Evolutionary conservation across 2,888 invertebrate species (phyloP), one percentile per base, ranked within the genome.

Genomic region (Rambutsinella grinnellia): DNA sequence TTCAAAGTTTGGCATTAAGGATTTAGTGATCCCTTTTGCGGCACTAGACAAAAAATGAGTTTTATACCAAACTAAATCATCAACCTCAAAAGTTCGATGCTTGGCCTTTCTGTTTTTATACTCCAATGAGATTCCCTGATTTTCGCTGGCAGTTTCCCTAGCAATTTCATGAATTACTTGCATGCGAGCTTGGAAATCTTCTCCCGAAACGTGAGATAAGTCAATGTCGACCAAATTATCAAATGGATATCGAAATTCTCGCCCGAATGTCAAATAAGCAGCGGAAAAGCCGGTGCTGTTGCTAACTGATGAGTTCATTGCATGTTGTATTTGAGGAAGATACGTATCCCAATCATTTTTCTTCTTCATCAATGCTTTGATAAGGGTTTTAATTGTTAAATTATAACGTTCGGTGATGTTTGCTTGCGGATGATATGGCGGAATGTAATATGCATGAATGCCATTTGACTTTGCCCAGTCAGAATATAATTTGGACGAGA

Each of bases 181-280:
- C 6, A 70, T 0, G 19, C 60, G n/a, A 17, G 3, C 3, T 5
- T 6, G 47, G 13, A 69, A 36, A 36, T 36, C 36, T 3, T 17
- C 8, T 2, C 24, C n/a, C 2, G 10, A 3, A 27, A 17, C 13
- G 17, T 3, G 5, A 44, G 8, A 1, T 17, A 46, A 6, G 15
- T 47, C 49, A 23, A 71, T 24, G 15, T 49, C 26, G 24, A 71
- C 17, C 1, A 44, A 8, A 17, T 71, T 76, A 23, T 80, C 78
- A n/a, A 68, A 47, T 10, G 75, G 76, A n/a, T 56, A 54, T 13
- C 75, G 28, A 0, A 79, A 36, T 49, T 81, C 80, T 13, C 79
- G 28, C 1, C 79, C 80, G 47, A 54, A 63, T 17, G 54, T 76
- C n/a, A 76, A 17, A 28, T 79, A 79, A 1, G 71, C 76, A 15